Evolutionary conservation across 2,888 invertebrate genomes (phyloP).

Genomic region (Pachydiplax longipennis): DNA sequence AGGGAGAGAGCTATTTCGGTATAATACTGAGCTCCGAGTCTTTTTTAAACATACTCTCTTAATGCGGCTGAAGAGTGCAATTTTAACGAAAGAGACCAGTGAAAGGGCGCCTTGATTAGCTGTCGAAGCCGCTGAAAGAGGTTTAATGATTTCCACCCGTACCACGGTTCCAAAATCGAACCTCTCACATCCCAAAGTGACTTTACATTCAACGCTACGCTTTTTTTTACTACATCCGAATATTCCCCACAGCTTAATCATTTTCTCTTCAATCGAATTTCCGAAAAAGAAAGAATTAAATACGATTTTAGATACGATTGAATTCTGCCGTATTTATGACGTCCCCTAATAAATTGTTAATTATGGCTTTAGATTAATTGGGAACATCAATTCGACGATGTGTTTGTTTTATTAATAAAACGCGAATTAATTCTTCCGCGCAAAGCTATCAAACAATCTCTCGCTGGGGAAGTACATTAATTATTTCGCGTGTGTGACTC

Average conservation of each 20-base stretch:
- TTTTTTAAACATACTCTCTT: no score
- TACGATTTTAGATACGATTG: background rate
- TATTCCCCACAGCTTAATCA: background rate
- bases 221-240: background rate
- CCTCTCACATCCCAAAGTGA: no score
- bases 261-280: no score
- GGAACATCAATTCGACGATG: background rate
- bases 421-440: background rate
- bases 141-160: background rate
- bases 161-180: no score
- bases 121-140: no score
- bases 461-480: background rate
- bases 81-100: no score
- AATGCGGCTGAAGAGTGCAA: no score
- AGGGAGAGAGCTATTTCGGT: no score
- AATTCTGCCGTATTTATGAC: background rate
- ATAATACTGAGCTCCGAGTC: no score
- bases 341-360: background rate
- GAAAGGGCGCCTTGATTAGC: no score
- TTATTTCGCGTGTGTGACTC: background rate
- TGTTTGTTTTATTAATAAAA: background rate
- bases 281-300: background rate
- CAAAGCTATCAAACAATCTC: background rate
- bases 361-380: background rate
- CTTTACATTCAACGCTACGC: no score